Base-by-base conservation (phyloP, 2,888 invertebrate genomes). In the Philopedon plagiatum region DNA sequence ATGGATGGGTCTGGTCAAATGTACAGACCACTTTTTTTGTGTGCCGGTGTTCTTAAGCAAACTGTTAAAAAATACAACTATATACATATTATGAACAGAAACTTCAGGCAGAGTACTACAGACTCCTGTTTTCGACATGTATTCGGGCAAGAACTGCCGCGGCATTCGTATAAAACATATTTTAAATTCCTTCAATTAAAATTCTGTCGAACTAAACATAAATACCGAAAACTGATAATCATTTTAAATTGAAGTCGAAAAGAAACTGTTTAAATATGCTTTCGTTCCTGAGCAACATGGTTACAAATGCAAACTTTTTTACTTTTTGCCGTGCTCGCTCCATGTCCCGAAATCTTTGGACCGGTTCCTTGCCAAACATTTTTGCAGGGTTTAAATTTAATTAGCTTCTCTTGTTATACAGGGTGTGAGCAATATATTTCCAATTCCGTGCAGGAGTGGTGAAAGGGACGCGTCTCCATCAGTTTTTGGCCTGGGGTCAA, bases 351-450 rank as follows among this genome's bases (percentile, higher is more conserved):
- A 54, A 54, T 54, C 29, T 15, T 29, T 8, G 29, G 51, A 54
- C 51, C 51, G 51, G 51, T 54, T 54, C 23, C 15, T 54, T 18
- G 51, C 18, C 51, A 29, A 54, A 54, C 29, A 32, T 13, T 18
- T 51, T 54, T 11, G 29, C 51, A 54, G 51, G 32, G 29, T 29
- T 54, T 54, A 54, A 54, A 18, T 29, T 29, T 54, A 54, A 54
- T 29, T 18, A 29, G 51, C 3, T 29, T 29, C 29, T 29, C 51
- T 54, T 29, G 15, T 8, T 29, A 15, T 54, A 54, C 29, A 29
- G 51, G 51, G 51, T 29, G 8, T 7, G 15, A 4, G 29, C 51
- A 58, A 37, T 13, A 58, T 37, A 13, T 58, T 9, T n/a, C 15
- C 1, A 11, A 5, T 41, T 18, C 18, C 5, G 13, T 5, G 3